Conservation (phyloP, 1,140 invertebrate species). For the Diachasma alloeum region DNA sequence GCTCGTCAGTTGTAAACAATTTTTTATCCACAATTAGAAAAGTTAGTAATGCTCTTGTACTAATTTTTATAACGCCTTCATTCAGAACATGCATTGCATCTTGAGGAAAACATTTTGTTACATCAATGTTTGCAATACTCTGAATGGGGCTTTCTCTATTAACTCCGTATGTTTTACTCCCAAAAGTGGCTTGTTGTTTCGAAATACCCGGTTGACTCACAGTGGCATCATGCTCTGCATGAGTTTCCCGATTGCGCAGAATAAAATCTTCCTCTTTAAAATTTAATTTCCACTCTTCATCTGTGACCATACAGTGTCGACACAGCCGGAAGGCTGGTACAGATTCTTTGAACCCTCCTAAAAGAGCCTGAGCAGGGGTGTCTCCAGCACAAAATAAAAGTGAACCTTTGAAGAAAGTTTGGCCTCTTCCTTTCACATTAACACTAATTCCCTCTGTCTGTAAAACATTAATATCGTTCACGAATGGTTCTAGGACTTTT, state of each 20-base stretch:
- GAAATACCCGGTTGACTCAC: conserved; percentile 3
- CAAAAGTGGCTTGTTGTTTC: conserved; percentile 18
- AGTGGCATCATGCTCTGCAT: neutral
- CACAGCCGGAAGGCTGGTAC: conserved; percentile 15
- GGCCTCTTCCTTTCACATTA: neutral
- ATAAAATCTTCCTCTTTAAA: conserved; percentile 5
- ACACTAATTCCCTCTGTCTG: conserved; percentile 15
- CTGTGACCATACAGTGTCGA: conserved; percentile 12
- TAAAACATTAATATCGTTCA: conserved; percentile 10
- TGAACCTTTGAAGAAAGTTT: conserved; percentile 22
- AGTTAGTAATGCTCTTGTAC: too few species aligned
- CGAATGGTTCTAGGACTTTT: neutral
- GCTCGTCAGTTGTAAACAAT: too few species aligned
- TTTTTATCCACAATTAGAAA: too few species aligned
- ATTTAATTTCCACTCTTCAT: neutral
- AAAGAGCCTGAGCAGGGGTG: neutral
- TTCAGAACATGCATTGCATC: conserved; percentile 41
- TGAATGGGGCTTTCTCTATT: conserved; percentile 29
- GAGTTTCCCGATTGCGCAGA: neutral
- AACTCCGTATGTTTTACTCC: conserved; percentile 30
- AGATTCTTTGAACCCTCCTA: conserved; percentile 26
- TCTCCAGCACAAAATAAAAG: conserved; percentile 24
- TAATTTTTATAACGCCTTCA: too few species aligned
- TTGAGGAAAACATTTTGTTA: conserved; percentile 39
- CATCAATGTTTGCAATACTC: conserved; percentile 24